Evolutionary conservation across 2,113 vertebrate species (phyloP), one percentile per base, ranked within the genome.

Genomic region (Clarias magur): DNA sequence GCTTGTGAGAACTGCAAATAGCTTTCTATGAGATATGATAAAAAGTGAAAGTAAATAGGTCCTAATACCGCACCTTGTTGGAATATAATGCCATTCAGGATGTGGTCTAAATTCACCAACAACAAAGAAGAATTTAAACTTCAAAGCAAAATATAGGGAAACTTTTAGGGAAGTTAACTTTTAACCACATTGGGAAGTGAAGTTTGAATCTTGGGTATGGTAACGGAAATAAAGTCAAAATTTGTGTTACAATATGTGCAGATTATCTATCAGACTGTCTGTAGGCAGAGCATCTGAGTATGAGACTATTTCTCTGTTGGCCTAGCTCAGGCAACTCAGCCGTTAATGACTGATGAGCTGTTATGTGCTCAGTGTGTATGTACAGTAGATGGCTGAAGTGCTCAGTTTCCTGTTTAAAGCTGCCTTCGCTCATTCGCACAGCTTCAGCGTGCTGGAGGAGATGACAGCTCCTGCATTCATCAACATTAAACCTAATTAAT

Each of bases 401-500:
- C 84, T 83, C 65, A 83, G 80, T 65, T 82, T 85, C 19, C 86
- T 85, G 78, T 85, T 82, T 82, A 76, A 84, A 88, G 70, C 82
- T 56, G 82, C 87, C 17, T 79, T 80, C 59, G 67, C 75, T 75
- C 59, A 72, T 30, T 87, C 59, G 75, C 62, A 48, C n/a, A 80
- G 85, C 83, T 85, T 82, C 83, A 86, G 82, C 73, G 63, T 56
- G 75, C 53, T 60, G 59, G 87, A 88, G 76, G 87, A 82, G 89
- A 89, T 70, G 91, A 88, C 89, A 85, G 87, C 88, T 85, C 79
- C 57, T 75, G 88, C 86, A 92, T 92, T 92, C 89, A 91, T 93
- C 92, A 91, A 79, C 76, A 92, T 93, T 91, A 91, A 84, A 84
- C 82, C 67, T 90, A 92, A 91, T 93, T 92, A 93, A 92, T 91